Conservation (phyloP, 2,113 vertebrate species). For the Lynx canadensis region DNA sequence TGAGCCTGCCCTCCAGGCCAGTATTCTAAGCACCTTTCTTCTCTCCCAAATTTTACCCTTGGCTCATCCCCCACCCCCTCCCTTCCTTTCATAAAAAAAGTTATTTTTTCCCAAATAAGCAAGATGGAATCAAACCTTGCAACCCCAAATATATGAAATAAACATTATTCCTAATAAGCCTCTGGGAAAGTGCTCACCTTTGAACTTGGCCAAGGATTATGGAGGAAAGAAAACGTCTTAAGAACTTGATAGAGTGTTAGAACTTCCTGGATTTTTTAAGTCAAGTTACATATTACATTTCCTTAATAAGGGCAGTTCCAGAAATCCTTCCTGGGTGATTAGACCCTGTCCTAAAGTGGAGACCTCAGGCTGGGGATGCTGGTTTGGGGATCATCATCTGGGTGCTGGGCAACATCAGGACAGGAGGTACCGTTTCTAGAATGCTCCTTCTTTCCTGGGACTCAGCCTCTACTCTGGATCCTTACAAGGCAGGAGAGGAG, state of each 20-base stretch:
- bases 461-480: background rate
- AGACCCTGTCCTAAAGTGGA: constrained; percentile 51
- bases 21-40: background rate
- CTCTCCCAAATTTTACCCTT: background rate
- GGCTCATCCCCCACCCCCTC: background rate
- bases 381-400: constrained; percentile 5
- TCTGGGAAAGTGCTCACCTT: constrained; percentile 87
- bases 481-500: background rate
- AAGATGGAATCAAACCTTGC: constrained; percentile 78
- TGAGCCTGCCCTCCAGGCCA: background rate
- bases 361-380: background rate
- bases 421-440: constrained; percentile 6
- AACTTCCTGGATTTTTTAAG: constrained; percentile 76
- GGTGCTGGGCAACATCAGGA: constrained; percentile 22
- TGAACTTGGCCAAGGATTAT: constrained; percentile 83
- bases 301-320: constrained; percentile 70
- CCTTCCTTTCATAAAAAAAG: constrained; percentile 49
- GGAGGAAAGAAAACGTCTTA: constrained; percentile 77
- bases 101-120: constrained; percentile 54
- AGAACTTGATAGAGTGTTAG: constrained; percentile 83
- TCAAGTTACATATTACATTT: constrained; percentile 50
- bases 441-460: background rate
- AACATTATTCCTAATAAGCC: constrained; percentile 79
- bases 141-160: constrained; percentile 79
- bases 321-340: constrained; percentile 51